A percentile compares a stretch with the other conserved stretches of the same genome.
Conservation (phyloP, 2,113 vertebrate species). For the Orthonyx spaldingii region DNA sequence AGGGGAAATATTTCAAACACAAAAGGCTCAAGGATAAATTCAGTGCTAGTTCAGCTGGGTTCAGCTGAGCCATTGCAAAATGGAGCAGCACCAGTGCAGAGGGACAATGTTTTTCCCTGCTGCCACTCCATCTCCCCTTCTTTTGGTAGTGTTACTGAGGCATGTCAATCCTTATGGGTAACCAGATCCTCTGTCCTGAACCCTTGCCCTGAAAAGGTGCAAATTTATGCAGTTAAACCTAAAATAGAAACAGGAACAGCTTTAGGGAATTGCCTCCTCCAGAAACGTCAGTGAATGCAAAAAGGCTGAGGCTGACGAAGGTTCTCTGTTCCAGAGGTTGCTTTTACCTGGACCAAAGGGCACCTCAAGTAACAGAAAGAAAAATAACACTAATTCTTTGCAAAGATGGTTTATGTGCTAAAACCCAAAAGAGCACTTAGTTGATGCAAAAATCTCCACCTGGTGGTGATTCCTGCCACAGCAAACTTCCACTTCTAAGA, state of each 20-base stretch:
- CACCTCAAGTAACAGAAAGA: not conserved
- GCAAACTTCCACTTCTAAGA: not conserved
- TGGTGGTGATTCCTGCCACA: not conserved
- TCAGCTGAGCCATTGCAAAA: not conserved
- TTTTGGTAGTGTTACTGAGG: not conserved
- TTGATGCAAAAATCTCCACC: slow-evolving; percentile 12
- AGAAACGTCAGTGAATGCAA: not conserved
- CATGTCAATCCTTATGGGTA: not conserved
- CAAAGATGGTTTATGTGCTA: not conserved
- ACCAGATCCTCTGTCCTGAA: not conserved
- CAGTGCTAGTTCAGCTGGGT: not conserved
- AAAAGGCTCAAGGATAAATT: not conserved
- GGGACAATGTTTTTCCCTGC: not conserved
- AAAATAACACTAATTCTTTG: not conserved
- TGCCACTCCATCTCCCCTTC: not conserved
- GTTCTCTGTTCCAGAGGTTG: not conserved
- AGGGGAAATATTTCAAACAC: not conserved
- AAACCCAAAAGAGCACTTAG: not conserved
- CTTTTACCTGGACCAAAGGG: not conserved
- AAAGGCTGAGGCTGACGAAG: not conserved
- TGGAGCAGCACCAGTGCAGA: rapidly evolving
- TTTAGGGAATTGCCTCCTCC: not conserved
- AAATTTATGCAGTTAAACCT: not conserved
- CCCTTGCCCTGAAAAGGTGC: not conserved
- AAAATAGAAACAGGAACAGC: not conserved